Evolutionary conservation across 2,113 vertebrate species (phyloP).

Genomic region (Geococcyx californianus): DNA sequence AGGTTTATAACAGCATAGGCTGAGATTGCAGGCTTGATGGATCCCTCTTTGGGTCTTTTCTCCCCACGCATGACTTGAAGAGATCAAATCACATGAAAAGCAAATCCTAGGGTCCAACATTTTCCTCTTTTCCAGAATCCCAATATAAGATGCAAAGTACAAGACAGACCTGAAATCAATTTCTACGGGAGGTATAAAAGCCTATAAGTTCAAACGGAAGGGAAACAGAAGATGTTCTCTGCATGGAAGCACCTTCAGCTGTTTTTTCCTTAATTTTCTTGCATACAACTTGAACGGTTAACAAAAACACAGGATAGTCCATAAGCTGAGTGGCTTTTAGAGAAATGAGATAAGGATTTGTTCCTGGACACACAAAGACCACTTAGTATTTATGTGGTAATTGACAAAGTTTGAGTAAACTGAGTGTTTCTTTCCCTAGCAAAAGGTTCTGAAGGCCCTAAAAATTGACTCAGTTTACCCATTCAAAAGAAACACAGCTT

Average conservation of each 20-base stretch:
- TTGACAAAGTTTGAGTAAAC: neutral
- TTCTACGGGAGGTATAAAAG: neutral
- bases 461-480: neutral
- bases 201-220: neutral
- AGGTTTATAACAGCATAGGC: neutral
- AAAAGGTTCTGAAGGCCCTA: neutral
- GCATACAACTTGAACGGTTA: neutral
- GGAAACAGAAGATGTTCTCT: neutral
- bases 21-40: neutral
- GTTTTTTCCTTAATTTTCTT: neutral
- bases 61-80: neutral
- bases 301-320: neutral
- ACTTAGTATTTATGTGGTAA: neutral
- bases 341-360: neutral
- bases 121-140: neutral
- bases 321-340: neutral
- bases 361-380: neutral
- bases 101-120: neutral
- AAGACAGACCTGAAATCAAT: neutral
- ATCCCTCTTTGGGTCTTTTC: neutral
- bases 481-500: neutral
- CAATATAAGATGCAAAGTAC: neutral
- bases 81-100: neutral
- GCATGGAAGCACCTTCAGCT: neutral
- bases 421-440: neutral